Base-by-base conservation (phyloP, 2,113 vertebrate species). In the Poicephalus meyeri region DNA sequence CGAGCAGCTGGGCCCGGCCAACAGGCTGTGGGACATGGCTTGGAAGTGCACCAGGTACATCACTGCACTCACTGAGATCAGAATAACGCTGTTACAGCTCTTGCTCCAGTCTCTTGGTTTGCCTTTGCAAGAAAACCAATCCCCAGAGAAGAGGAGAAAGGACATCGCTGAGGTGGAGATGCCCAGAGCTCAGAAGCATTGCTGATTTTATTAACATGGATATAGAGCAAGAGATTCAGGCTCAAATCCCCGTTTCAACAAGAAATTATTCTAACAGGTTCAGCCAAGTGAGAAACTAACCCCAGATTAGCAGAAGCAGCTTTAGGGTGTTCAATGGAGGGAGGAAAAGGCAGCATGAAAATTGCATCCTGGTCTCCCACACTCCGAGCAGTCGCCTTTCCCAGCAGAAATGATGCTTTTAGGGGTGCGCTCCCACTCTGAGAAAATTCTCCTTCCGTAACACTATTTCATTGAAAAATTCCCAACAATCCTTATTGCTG, bases 221-320 rank as follows among this genome's bases (percentile, higher is more conserved):
- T 0, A 0, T 5, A 78, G 39, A 28, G 52, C 0, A 1, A 42
- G 73, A 78, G 4, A 13, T 26, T 42, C 42, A 42, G 35, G 24
- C 12, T 70, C 60, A 84, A 44, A 46, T 42, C 41, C 25, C 28
- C 44, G 3, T 16, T 80, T 33, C 31, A 19, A 9, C 11, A 58
- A 24, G 16, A 58, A 80, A 64, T 37, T 44, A 28, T 52, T 79
- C 19, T 23, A 63, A 10, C 1, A 58, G 6, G 44, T 42, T 90
- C 55, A 60, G 13, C 41, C 61, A 61, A 47, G 33, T 15, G 16
- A 35, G 65, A 71, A 42, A 13, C 17, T 33, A 85, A 37, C 18
- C n/a, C 42, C 37, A 50, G n/a, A 14, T 17, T 16, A 37, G 42
- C 47, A 63, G 53, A 87, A 37, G 9, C 13, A 1, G 1, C 6